Percentiles rank a stretch among this genome's conserved stretches.
Conservation (phyloP, 2,113 vertebrate genomes). For the Syngnathus scovelli region DNA sequence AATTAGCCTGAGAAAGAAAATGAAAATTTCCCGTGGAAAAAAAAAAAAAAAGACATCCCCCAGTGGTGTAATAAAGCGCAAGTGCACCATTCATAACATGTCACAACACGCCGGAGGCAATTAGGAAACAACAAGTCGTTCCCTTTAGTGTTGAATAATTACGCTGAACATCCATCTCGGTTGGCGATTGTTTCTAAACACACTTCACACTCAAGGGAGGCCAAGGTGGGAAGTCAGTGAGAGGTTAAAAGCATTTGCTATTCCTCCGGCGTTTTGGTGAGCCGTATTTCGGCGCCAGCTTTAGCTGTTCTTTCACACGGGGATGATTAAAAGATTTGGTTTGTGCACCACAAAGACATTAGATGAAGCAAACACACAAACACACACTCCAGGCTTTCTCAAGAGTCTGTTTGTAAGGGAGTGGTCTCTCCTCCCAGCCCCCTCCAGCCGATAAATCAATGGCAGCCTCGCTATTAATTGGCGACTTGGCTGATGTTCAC, state of each 20-base stretch:
- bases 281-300: conserved; percentile 48
- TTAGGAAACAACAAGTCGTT: conserved; percentile 12
- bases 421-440: conserved; percentile 5
- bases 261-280: conserved; percentile 37
- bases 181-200: conserved; percentile 13
- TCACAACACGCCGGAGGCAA: conserved; percentile 21
- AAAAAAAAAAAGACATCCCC: conserved; percentile 15
- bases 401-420: conserved; percentile 30
- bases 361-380: conserved; percentile 1
- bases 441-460: conserved; percentile 24
- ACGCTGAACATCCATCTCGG: neutral
- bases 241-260: conserved; percentile 35
- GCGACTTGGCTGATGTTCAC: conserved; percentile 53
- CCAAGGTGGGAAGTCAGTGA: conserved; percentile 24
- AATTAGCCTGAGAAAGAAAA: neutral
- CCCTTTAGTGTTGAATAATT: conserved; percentile 10
- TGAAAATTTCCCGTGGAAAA: neutral
- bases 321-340: conserved; percentile 61
- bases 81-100: conserved; percentile 18
- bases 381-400: neutral
- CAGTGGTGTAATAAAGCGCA: neutral
- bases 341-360: conserved; percentile 17
- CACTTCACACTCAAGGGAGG: neutral
- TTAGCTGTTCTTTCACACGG: conserved; percentile 57
- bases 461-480: conserved; percentile 54